Evolutionary conservation across 2,888 invertebrate species (phyloP).

Genomic region (Phlogophora meticulosa): DNA sequence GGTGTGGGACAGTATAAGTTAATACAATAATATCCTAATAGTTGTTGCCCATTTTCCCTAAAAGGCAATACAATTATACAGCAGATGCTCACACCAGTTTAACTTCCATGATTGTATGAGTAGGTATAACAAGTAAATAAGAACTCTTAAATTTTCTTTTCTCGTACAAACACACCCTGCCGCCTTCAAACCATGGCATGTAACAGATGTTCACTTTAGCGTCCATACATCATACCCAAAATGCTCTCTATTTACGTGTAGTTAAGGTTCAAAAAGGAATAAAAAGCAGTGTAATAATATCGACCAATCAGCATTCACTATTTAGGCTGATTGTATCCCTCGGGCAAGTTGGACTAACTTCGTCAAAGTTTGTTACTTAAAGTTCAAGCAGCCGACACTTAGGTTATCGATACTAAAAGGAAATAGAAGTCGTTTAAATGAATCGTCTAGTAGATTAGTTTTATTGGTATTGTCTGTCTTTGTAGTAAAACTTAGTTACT

Average conservation of each 20-base stretch:
- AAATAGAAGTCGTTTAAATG: constrained; percentile 36
- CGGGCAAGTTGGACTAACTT: constrained; percentile 55
- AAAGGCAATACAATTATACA: constrained; percentile 44
- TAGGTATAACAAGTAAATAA: constrained; percentile 33
- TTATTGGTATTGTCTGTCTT: constrained; percentile 29
- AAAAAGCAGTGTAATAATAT: constrained; percentile 23
- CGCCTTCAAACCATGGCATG: constrained; percentile 40
- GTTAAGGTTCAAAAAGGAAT: constrained; percentile 35
- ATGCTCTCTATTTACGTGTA: not conserved
- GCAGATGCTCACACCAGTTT: constrained; percentile 33
- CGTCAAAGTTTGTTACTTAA: constrained; percentile 60
- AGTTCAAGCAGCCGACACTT: constrained; percentile 41
- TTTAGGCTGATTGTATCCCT: constrained; percentile 69
- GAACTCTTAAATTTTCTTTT: constrained; percentile 30
- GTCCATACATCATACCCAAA: not conserved
- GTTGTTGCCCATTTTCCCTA: not conserved
- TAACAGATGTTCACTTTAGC: constrained; percentile 39
- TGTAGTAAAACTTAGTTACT: not conserved
- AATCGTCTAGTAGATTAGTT: constrained; percentile 27
- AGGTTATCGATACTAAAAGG: constrained; percentile 58
- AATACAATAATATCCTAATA: no score
- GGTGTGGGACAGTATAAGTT: no score
- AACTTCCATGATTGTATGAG: constrained; percentile 35
- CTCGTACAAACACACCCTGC: constrained; percentile 19
- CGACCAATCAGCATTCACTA: constrained; percentile 63